Evolutionary conservation across 2,797 vertebrate species (phyloP).

Genomic region (Setipinna tenuifilis): DNA sequence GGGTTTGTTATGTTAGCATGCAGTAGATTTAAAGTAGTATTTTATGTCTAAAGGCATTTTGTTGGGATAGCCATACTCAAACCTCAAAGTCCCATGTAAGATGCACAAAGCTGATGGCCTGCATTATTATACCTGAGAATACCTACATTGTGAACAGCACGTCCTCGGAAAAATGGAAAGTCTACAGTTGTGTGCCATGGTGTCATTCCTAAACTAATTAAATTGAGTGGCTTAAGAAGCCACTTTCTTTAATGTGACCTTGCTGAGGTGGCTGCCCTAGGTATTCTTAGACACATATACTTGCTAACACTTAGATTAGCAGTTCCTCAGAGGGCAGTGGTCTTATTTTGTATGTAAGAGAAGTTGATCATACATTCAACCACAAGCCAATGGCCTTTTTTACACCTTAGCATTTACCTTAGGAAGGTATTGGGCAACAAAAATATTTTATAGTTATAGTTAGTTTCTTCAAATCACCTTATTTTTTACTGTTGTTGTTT

Average conservation of each 20-base stretch:
- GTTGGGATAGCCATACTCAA: not conserved
- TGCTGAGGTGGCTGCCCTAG: not conserved
- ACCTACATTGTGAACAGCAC: not conserved
- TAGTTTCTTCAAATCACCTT: not conserved
- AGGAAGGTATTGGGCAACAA: too few species aligned
- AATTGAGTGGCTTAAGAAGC: constrained; percentile 1
- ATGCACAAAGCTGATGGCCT: too few species aligned
- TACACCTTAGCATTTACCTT: too few species aligned
- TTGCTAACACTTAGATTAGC: not conserved
- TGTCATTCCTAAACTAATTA: constrained; percentile 10
- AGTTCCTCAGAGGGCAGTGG: not conserved
- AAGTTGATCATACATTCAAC: not conserved
- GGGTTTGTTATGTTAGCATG: too few species aligned
- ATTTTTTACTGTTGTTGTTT: not conserved
- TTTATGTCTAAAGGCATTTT: too few species aligned
- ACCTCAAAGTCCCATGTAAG: not conserved
- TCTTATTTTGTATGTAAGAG: not conserved
- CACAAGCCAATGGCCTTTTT: not conserved
- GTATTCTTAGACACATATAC: not conserved
- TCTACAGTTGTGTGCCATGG: not conserved
- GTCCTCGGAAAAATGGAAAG: not conserved
- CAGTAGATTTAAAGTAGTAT: too few species aligned
- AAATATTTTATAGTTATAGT: not conserved
- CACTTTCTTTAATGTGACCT: not conserved
- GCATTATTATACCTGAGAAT: too few species aligned